Evolutionary conservation across 2,797 vertebrate genomes (phyloP).

Genomic region (Sebastes cheni): DNA sequence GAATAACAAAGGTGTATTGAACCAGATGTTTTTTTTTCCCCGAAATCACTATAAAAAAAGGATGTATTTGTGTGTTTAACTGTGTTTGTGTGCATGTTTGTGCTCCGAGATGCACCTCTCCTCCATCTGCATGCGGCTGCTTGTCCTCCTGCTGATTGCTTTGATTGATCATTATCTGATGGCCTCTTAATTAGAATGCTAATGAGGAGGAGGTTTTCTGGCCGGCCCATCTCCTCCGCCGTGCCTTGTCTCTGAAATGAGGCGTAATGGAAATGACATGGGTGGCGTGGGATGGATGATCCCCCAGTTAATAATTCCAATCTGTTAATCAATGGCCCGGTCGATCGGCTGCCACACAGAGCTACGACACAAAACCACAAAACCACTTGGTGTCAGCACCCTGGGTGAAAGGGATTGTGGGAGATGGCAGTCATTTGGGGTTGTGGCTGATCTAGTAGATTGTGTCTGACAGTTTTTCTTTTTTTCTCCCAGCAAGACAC

Average conservation of each 20-base stretch:
- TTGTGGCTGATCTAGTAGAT: conserved; percentile 19
- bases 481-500: neutral
- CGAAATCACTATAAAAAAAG: accelerated
- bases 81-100: conserved; percentile 5
- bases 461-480: neutral
- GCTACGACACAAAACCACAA: conserved; percentile 31
- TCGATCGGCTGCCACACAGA: conserved; percentile 66
- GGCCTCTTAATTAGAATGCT: conserved; percentile 86
- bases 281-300: conserved; percentile 80
- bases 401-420: conserved; percentile 63
- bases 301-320: conserved; percentile 88
- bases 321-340: conserved; percentile 84
- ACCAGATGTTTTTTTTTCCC: neutral
- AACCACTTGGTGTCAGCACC: conserved; percentile 67
- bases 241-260: conserved; percentile 65
- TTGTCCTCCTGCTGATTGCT: conserved; percentile 58
- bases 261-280: conserved; percentile 79
- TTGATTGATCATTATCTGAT: conserved; percentile 84
- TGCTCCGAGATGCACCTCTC: neutral
- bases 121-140: conserved; percentile 63
- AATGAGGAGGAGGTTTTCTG: conserved; percentile 73
- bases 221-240: conserved; percentile 25
- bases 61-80: neutral
- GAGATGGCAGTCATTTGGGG: conserved; percentile 33
- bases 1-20: neutral